Conservation (phyloP, 2,113 vertebrate species). For the Guaruba guarouba region DNA sequence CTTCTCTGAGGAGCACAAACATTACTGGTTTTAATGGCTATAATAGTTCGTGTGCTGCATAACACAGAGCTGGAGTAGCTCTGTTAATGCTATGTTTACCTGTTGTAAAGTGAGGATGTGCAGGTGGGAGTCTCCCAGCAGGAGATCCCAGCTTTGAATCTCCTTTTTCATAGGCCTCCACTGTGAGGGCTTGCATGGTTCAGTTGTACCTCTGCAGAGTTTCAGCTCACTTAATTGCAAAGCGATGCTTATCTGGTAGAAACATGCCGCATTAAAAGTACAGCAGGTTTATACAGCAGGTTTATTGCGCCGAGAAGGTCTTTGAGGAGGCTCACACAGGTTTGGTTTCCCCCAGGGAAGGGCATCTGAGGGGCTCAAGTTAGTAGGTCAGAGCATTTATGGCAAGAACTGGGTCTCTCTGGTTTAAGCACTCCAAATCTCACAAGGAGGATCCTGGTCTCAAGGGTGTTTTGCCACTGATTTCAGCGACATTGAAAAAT, state of each 20-base stretch:
- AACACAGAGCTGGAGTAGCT: background rate
- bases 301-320: constrained; percentile 19
- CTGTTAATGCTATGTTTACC: background rate
- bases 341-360: constrained; percentile 27
- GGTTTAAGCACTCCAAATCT: constrained; percentile 26
- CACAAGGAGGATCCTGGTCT: background rate
- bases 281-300: constrained; percentile 18
- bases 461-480: background rate
- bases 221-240: constrained; percentile 43
- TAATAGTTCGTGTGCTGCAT: background rate
- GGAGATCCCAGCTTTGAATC: background rate
- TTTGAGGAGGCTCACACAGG: background rate
- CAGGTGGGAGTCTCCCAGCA: background rate
- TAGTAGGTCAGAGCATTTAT: background rate
- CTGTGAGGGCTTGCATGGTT: background rate
- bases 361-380: background rate
- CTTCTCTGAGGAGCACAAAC: background rate
- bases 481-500: background rate
- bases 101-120: background rate
- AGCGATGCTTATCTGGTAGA: constrained; percentile 58
- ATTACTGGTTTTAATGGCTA: background rate
- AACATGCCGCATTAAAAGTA: background rate
- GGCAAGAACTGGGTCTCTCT: constrained; percentile 39
- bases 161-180: background rate
- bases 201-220: background rate